Evolutionary conservation across 2,113 vertebrate species (phyloP).

Genomic region (Anoplopoma fimbria): DNA sequence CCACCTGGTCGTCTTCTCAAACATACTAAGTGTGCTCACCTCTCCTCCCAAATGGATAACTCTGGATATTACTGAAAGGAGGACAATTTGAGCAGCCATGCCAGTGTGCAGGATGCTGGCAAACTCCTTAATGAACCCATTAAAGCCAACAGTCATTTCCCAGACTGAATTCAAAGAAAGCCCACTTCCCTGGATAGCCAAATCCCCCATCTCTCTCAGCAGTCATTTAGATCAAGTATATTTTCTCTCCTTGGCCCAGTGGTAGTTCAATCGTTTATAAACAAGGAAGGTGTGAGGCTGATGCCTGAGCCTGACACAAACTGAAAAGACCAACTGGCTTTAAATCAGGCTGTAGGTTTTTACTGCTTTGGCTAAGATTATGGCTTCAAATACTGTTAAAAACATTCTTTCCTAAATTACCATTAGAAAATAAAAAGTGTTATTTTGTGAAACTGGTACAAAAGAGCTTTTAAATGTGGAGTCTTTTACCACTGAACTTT

Average conservation of each 20-base stretch:
- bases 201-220: constrained; percentile 50
- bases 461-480: background rate
- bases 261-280: constrained; percentile 31
- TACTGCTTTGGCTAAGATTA: background rate
- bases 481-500: background rate
- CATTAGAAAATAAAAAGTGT: background rate
- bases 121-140: constrained; percentile 72
- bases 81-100: constrained; percentile 54
- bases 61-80: constrained; percentile 47
- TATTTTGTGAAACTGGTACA: background rate
- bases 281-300: constrained; percentile 39
- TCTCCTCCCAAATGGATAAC: constrained; percentile 43
- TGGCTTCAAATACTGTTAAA: background rate
- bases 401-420: background rate
- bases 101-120: constrained; percentile 54
- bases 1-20: constrained; percentile 28
- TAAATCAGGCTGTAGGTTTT: background rate
- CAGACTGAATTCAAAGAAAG: constrained; percentile 64
- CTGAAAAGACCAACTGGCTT: constrained; percentile 5
- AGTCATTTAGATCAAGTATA: constrained; percentile 51
- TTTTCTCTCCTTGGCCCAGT: constrained; percentile 33
- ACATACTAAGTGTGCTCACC: constrained; percentile 22
- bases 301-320: constrained; percentile 15
- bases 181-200: constrained; percentile 45
- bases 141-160: constrained; percentile 70